phyloP scores from a whole-genome alignment of 2,113 vertebrate genomes.

The Pteropus alecto region DNA sequence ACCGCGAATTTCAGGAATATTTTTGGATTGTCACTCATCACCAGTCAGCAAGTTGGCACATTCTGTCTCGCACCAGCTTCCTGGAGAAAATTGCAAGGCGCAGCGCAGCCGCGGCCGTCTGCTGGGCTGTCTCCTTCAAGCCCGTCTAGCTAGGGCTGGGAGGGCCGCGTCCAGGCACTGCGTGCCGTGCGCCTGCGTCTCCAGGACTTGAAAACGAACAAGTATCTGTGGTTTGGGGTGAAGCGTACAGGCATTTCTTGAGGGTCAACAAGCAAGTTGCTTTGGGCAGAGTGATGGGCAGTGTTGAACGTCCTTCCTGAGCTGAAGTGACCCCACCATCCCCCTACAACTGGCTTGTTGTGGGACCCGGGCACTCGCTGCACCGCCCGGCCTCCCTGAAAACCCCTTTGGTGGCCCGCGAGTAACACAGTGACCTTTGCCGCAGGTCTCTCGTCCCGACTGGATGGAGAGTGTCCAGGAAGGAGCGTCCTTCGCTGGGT shows the following conservation, averaged over 20 bases:
- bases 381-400: rapidly evolving
- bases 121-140: background rate
- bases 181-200: rapidly evolving
- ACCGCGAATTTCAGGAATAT: background rate
- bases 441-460: rapidly evolving
- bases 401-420: rapidly evolving
- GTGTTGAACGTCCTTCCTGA: rapidly evolving
- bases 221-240: background rate
- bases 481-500: rapidly evolving
- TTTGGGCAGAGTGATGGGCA: rapidly evolving
- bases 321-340: rapidly evolving
- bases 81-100: background rate
- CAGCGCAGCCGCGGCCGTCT: background rate
- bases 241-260: rapidly evolving
- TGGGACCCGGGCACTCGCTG: background rate
- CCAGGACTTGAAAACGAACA: background rate
- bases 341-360: rapidly evolving
- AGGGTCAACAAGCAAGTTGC: rapidly evolving
- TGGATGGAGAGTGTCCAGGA: rapidly evolving
- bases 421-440: rapidly evolving
- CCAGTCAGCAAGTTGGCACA: background rate
- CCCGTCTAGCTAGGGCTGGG: rapidly evolving
- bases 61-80: background rate
- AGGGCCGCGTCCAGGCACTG: rapidly evolving
- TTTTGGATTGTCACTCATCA: background rate